Base-by-base conservation (phyloP, 2,888 invertebrate species). In the Acleris literana region DNA sequence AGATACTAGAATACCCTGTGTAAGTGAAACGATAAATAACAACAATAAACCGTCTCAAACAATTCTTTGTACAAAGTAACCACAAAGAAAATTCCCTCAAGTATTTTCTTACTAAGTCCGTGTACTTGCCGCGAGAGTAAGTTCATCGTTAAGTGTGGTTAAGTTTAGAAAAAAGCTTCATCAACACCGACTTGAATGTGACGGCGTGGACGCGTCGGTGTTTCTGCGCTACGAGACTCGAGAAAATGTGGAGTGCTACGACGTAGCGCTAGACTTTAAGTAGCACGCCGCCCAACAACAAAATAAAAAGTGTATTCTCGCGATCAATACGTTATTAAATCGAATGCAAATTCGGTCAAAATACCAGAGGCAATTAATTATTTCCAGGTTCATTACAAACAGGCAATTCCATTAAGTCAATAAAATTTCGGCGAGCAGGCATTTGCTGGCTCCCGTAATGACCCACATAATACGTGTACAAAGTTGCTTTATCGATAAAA, bases 401-500 rank as follows among this genome's bases (percentile, higher is more conserved):
- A 39, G 13, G 33, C 44, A 29, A 44, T 51, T 64, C 49, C 25
- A 59, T 60, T 51, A 44, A 29, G 39, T 60, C 43, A 44, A 60
- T 60, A 51, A 54, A 53, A 33, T 58, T 53, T 20, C 44, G 46
- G n/a, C 46, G 25, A 48, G 48, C 48, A 39, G 43, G 18, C 48
- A 54, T 39, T 56, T 57, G 48, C 56, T 48, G 44, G 22, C 55
- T 59, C 22, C 55, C 58, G 64, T 59, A 60, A 65, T 65, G 55
- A 65, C 68, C 68, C 62, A 68, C 62, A 68, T 62, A 57, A 52
- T 56, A 51, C 55, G 56, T 66, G 65, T 69, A 70, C 60, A 68
- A 68, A 70, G 69, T 70, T 63, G 69, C 66, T 73, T 72, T 75
- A 77, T 77, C 75, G 75, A 79, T 73, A 74, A 72, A 76, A 76